These are phyloP conservation scores for Thymallus thymallus DNA, from an alignment of 2,113 vertebrate genomes.

Conservation along the genomic window DNA sequence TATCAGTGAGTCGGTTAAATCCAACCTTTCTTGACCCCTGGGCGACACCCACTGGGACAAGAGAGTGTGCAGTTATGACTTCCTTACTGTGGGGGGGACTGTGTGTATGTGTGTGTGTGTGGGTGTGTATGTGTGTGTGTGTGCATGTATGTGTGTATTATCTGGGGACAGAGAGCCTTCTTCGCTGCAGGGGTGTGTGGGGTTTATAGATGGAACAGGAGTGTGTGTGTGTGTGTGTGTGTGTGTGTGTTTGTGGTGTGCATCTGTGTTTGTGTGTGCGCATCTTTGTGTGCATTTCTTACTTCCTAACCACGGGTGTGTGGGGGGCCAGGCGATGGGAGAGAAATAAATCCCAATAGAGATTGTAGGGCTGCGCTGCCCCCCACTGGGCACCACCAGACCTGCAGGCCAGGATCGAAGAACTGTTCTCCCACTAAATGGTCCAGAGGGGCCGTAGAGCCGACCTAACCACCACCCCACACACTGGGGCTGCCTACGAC, in stretches of 20 bases:
- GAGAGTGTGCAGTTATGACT: slow-evolving; percentile 62
- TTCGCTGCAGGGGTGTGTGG: no score
- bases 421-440: slow-evolving; percentile 72
- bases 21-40: no score
- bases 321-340: slow-evolving; percentile 73
- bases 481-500: slow-evolving; percentile 55
- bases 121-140: background rate
- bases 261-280: background rate
- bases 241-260: background rate
- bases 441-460: slow-evolving; percentile 59
- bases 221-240: no score
- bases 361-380: slow-evolving; percentile 80
- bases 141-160: slow-evolving; percentile 45
- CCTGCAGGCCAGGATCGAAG: slow-evolving; percentile 68
- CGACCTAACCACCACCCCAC: slow-evolving; percentile 52
- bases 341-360: slow-evolving; percentile 83
- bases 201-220: no score
- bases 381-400: slow-evolving; percentile 78
- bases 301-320: slow-evolving; percentile 69
- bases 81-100: slow-evolving; percentile 64
- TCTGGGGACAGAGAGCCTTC: no score
- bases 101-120: background rate
- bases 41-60: slow-evolving; percentile 20
- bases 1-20: no score
- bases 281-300: slow-evolving; percentile 52